Evolutionary conservation across 2,888 invertebrate species (phyloP), one percentile per base, ranked within the genome.

Genomic region (Tiphia femorata): DNA sequence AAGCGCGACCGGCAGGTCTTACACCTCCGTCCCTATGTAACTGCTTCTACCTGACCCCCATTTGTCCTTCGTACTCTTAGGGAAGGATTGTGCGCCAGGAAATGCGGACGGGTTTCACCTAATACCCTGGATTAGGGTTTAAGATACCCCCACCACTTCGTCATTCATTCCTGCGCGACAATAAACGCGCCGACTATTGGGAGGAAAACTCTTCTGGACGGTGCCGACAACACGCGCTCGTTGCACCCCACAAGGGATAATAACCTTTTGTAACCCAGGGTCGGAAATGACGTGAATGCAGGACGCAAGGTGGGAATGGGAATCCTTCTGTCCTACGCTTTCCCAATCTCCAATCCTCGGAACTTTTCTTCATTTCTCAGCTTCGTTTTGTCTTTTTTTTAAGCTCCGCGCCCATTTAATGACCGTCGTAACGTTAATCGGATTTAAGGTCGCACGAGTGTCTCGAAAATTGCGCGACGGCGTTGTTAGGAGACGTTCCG

Each of bases 71-170:
- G 38, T 44, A 38, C 30, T 30, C 14, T n/a, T 16, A 7, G 6
- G 49, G 53, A 49, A 37, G 67, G 68, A 72, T 67, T 66, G 59
- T 64, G n/a, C n/a, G n/a, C 62, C 62, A 67, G 70, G 62, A 76
- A 76, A 74, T 65, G 71, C 58, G 73, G 69, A 72, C 77, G 73
- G 76, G 72, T 80, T 81, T 79, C 73, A 77, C 73, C 76, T 73
- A 79, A 79, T 76, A 63, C 75, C 49, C 49, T 49, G 77, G 79
- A 80, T 81, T 79, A 80, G 70, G 69, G 74, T 73, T 76, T 70
- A 77, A 70, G 49, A 68, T n/a, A n/a, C 70, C 67, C 67, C 67
- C 67, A 66, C 54, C 49, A 59, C 55, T 37, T 44, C 50, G 46
- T 55, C 58, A 70, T 73, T 70, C 69, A 68, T 54, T 49, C 29